Conservation (phyloP, 2,113 vertebrate genomes). For the Turnix velox region DNA sequence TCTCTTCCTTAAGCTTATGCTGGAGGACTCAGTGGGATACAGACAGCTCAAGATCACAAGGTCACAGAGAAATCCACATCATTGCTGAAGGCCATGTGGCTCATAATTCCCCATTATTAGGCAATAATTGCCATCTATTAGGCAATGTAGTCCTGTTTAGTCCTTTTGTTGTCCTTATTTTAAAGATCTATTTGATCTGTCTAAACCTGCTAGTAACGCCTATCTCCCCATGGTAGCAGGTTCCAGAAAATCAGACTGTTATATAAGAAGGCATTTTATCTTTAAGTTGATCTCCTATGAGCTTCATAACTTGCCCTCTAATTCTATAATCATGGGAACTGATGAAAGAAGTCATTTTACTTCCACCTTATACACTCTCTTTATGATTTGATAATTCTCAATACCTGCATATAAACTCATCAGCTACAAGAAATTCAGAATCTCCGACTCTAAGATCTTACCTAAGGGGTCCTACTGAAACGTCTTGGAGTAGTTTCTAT, state of each 20-base stretch:
- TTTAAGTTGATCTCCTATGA: background rate
- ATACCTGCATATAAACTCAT: background rate
- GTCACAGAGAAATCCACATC: background rate
- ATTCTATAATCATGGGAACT: background rate
- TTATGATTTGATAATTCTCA: background rate
- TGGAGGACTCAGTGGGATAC: background rate
- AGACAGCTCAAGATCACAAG: background rate
- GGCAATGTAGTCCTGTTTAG: background rate
- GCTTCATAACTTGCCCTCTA: background rate
- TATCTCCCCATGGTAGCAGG: background rate
- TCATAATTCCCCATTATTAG: background rate
- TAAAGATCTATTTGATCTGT: background rate
- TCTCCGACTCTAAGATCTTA: background rate
- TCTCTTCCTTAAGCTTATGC: background rate
- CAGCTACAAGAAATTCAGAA: background rate
- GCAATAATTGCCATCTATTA: background rate
- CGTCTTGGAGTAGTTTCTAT: background rate
- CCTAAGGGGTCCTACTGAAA: background rate
- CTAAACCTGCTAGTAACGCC: background rate
- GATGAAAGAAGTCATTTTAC: background rate
- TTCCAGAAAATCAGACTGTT: background rate
- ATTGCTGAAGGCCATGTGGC: background rate
- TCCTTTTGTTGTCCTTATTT: background rate
- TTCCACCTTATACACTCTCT: background rate
- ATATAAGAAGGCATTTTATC: background rate